Conservation (phyloP, 2,797 vertebrate species). For the Cossypha caffra region DNA sequence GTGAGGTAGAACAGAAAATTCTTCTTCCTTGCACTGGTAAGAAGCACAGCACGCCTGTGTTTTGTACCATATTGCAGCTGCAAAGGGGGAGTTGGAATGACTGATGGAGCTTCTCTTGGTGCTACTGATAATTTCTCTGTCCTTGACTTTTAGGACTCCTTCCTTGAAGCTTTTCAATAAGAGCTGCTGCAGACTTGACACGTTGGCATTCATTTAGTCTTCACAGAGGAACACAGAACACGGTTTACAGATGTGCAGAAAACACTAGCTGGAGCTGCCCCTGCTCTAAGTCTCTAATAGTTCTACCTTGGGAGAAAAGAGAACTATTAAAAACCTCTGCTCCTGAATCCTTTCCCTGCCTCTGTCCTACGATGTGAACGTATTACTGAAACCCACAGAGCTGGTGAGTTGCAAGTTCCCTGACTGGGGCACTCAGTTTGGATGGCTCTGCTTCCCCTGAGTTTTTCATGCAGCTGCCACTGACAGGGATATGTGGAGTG, state of each 20-base stretch:
- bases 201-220: background rate
- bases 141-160: background rate
- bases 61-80: background rate
- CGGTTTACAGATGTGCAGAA: background rate
- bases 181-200: background rate
- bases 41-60: rapidly evolving
- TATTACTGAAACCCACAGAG: background rate
- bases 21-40: background rate
- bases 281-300: background rate
- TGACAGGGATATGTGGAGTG: rapidly evolving
- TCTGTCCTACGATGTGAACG: background rate
- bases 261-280: background rate
- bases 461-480: rapidly evolving
- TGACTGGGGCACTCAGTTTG: background rate
- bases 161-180: background rate
- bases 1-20: background rate
- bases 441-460: background rate
- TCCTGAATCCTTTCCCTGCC: background rate
- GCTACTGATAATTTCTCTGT: background rate
- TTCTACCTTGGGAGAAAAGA: background rate
- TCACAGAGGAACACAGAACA: background rate
- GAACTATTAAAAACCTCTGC: background rate
- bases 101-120: background rate
- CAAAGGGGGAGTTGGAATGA: background rate
- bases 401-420: background rate